A percentile compares a stretch with the other conserved stretches of the same genome.
Evolutionary conservation across 2,888 invertebrate genomes (phyloP).

Genomic region (Hyposoter dolosus): DNA sequence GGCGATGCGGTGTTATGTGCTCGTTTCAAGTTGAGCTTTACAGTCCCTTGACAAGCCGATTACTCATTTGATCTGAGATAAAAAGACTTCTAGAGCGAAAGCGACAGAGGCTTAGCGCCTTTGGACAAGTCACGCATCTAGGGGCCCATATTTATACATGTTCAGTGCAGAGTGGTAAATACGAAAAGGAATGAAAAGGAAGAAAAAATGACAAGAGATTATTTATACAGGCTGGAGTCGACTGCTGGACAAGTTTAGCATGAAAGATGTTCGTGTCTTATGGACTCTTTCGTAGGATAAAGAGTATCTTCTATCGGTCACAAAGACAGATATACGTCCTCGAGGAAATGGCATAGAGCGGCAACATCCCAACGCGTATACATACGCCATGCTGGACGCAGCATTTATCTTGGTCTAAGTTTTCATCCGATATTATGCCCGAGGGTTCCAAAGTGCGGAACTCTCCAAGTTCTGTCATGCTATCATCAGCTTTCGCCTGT

Average conservation of each 20-base stretch:
- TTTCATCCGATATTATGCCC: constrained; percentile 73
- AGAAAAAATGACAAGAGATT: constrained; percentile 53
- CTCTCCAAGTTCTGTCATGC: constrained; percentile 18
- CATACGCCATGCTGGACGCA: constrained; percentile 33
- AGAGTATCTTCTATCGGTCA: constrained; percentile 53
- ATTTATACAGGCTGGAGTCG: constrained; percentile 58
- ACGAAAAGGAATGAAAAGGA: constrained; percentile 20
- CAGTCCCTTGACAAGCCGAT: constrained; percentile 46
- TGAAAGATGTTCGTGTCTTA: constrained; percentile 67
- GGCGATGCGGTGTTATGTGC: constrained; percentile 23
- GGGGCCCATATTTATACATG: constrained; percentile 30
- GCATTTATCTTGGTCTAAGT: constrained; percentile 74
- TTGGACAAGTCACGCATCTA: constrained; percentile 24
- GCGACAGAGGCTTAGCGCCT: constrained; percentile 11
- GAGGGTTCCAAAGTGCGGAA: constrained; percentile 43
- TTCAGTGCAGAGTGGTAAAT: constrained; percentile 40
- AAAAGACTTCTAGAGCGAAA: constrained; percentile 17
- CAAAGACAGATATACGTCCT: constrained; percentile 51
- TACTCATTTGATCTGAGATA: constrained; percentile 44
- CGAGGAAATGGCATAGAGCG: constrained; percentile 6
- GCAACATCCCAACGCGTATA: constrained; percentile 21
- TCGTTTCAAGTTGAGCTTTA: constrained; percentile 45
- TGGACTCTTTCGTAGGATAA: constrained; percentile 49
- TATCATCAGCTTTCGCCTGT: constrained; percentile 43
- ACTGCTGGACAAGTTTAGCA: constrained; percentile 60